Evolutionary conservation across 2,113 vertebrate genomes (phyloP).

Genomic region (Hippocampus barbouri): DNA sequence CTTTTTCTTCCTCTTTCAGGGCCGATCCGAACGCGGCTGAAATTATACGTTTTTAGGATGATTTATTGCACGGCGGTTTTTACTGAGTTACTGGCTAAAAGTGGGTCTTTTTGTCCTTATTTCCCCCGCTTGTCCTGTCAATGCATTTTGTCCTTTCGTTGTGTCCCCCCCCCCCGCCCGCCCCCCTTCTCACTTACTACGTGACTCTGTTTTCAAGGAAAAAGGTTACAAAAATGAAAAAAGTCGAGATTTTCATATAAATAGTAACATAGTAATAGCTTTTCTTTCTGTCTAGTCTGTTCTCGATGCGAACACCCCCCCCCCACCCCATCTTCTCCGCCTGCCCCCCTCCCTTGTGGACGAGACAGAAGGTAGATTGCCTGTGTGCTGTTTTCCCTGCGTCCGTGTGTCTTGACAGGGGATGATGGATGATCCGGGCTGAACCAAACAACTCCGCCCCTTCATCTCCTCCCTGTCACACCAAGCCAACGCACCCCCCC

Average conservation of each 20-base stretch:
- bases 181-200: neutral
- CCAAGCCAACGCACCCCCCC: conserved; percentile 64
- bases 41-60: neutral
- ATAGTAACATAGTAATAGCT: conserved; percentile 97
- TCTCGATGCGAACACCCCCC: neutral
- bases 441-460: conserved; percentile 87
- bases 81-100: neutral
- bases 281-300: conserved; percentile 47
- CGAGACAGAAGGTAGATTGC: conserved; percentile 91
- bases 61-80: neutral
- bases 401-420: conserved; percentile 88
- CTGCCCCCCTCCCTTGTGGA: conserved; percentile 58
- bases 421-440: conserved; percentile 94
- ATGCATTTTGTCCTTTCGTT: neutral
- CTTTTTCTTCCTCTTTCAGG: no score
- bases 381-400: conserved; percentile 81
- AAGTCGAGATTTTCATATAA: conserved; percentile 79
- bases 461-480: conserved; percentile 85
- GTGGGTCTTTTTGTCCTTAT: neutral
- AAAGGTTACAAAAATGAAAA: neutral
- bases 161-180: no score
- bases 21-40: no score
- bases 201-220: neutral
- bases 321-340: neutral
- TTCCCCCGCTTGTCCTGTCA: neutral